Evolutionary conservation across 2,113 vertebrate genomes (phyloP).

Genomic region (Stegostoma tigrinum): DNA sequence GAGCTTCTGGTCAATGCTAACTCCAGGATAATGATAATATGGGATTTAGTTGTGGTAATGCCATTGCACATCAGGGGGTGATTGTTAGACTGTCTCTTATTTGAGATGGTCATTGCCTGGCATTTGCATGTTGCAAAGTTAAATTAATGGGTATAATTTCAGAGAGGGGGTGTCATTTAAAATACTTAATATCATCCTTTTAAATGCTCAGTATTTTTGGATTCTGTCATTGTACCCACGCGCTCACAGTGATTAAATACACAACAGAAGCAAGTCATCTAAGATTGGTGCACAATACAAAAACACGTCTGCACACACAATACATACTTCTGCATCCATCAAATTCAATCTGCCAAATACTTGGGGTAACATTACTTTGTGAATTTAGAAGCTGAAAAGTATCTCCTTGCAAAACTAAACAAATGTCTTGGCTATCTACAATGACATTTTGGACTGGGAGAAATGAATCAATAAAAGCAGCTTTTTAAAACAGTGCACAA

Average conservation of each 20-base stretch:
- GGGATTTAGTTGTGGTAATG: too few species aligned
- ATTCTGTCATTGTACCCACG: not conserved
- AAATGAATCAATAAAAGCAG: slow-evolving; percentile 17
- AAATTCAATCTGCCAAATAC: not conserved
- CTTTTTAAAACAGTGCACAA: slow-evolving; percentile 14
- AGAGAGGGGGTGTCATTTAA: not conserved
- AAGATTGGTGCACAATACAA: not conserved
- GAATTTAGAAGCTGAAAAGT: not conserved
- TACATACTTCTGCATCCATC: not conserved
- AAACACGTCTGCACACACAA: not conserved
- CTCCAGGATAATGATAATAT: too few species aligned
- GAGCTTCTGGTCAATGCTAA: too few species aligned
- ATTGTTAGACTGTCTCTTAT: too few species aligned
- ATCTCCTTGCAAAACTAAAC: not conserved
- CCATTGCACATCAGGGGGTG: too few species aligned
- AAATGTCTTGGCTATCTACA: not conserved
- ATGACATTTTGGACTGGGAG: not conserved
- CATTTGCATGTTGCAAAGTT: not conserved
- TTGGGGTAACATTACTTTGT: not conserved
- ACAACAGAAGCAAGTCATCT: not conserved
- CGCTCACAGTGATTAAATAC: not conserved
- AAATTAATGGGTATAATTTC: not conserved
- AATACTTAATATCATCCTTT: not conserved
- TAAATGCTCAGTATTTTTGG: not conserved
- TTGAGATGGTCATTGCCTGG: too few species aligned